Evolutionary conservation across 2,113 vertebrate species (phyloP), one percentile per base, ranked within the genome.

Genomic region (Hemicordylus capensis): DNA sequence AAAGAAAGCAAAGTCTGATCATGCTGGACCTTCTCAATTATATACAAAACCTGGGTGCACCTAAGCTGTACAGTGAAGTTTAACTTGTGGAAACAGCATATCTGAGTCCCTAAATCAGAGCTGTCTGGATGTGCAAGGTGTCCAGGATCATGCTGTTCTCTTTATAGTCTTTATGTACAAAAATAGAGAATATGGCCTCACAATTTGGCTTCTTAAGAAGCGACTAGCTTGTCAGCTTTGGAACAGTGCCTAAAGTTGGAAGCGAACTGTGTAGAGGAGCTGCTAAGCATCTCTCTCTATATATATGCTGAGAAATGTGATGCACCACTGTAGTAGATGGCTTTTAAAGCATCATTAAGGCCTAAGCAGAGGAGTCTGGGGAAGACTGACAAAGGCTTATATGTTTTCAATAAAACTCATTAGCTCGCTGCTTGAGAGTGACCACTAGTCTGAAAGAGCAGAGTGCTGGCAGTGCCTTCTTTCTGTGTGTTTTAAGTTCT

Each of bases 401-500:
- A 37, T 12, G 20, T 31, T 67, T 85, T 51, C 66, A 67, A 28
- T 58, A 74, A 81, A 72, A 63, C 79, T 34, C 78, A 76, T 80
- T 69, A 17, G 14, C 51, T 64, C 1, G 0, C 8, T 11, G 2
- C 26, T 15, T 59, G 3, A 17, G 72, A 83, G 2, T 6, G 34
- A 76, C 74, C 77, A 79, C 58, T 70, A 37, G 14, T 75, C 69
- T 51, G 64, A 74, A 0, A 0, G 51, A 72, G 7, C 81, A 14
- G 42, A 84, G 81, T 67, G 58, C 2, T 28, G 76, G 34, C 59
- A 90, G 83, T 66, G 42, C 51, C 3, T 82, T 64, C 76, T 54
- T 75, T 72, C 56, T 15, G 4, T 42, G n/a, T 11, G 74, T 83
- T 84, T 28, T 8, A 11, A 20, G 22, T 85, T n/a, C 61, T 31